Conservation (phyloP, 2,888 invertebrate species). For the Callimorpha dominula region DNA sequence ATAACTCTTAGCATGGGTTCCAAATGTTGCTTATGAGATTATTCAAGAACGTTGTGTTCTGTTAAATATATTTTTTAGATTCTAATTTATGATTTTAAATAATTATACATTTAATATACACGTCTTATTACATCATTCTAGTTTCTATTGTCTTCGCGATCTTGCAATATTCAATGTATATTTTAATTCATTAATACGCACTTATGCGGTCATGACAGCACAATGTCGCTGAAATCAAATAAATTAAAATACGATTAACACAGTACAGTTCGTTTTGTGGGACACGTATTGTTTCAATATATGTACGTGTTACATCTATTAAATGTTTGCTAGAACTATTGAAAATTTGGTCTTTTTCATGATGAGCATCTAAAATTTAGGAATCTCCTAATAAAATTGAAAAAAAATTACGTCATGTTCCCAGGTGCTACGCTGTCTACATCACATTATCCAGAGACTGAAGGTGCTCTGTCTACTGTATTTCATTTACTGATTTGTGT, state of each 20-base stretch:
- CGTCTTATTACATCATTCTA: neutral
- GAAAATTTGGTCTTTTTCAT: too few species aligned
- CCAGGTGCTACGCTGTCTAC: neutral
- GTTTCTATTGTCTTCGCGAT: constrained; percentile 44
- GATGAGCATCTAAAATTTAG: too few species aligned
- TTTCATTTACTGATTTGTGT: neutral
- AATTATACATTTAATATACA: too few species aligned
- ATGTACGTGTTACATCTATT: neutral
- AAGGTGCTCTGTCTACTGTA: neutral
- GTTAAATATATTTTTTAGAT: too few species aligned
- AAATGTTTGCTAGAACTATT: neutral
- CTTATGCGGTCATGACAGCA: constrained; percentile 38
- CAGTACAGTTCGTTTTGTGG: constrained; percentile 7
- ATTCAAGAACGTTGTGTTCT: too few species aligned
- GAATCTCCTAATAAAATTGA: too few species aligned
- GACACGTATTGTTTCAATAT: neutral
- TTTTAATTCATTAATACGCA: constrained; percentile 38
- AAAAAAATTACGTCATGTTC: too few species aligned
- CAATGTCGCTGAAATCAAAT: constrained; percentile 30
- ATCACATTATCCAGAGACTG: neutral
- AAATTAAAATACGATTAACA: constrained; percentile 44
- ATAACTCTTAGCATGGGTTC: too few species aligned
- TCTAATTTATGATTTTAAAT: too few species aligned
- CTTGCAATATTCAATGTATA: constrained; percentile 27
- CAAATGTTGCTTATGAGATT: too few species aligned